These are phyloP conservation scores for Chrysaora quinquecirrha DNA, from an alignment of 30 jellyfish, hydroid and myxozoan species.

Conservation along the genomic window DNA sequence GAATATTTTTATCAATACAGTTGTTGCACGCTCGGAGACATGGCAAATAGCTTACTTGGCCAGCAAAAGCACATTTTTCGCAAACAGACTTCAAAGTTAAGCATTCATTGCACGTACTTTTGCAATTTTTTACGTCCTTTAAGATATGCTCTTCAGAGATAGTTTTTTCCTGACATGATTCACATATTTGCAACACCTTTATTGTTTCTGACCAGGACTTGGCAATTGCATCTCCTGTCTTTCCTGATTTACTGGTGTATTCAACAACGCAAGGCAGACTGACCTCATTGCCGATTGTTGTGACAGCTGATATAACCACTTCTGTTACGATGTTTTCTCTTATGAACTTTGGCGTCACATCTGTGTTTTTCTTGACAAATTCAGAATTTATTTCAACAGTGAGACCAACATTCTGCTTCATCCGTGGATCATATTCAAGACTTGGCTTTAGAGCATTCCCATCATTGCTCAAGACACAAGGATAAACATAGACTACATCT, in stretches of 20 bases:
- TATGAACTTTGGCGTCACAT: background rate
- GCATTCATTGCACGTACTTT: background rate
- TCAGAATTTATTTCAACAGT: background rate
- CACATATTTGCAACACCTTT: background rate
- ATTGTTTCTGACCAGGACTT: background rate
- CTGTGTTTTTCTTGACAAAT: background rate
- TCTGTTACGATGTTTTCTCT: too few relatives aligned
- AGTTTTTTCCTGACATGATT: too few relatives aligned
- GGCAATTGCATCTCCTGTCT: too few relatives aligned
- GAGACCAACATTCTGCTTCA: constrained; percentile 4
- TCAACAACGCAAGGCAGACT: too few relatives aligned
- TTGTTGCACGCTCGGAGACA: constrained; percentile 10
- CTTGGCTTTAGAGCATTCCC: too few relatives aligned
- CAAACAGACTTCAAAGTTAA: background rate
- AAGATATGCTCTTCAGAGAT: too few relatives aligned
- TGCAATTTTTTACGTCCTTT: background rate
- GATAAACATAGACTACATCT: too few relatives aligned
- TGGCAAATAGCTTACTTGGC: constrained; percentile 27
- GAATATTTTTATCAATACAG: background rate
- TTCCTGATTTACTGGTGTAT: background rate
- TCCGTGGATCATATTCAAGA: too few relatives aligned
- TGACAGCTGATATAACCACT: too few relatives aligned
- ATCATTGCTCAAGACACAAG: too few relatives aligned
- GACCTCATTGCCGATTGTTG: too few relatives aligned
- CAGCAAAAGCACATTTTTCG: background rate